These are phyloP conservation scores for Chironex yamaguchii DNA, from an alignment of 30 jellyfish, hydroid and myxozoan genomes.

Conservation along the genomic window DNA sequence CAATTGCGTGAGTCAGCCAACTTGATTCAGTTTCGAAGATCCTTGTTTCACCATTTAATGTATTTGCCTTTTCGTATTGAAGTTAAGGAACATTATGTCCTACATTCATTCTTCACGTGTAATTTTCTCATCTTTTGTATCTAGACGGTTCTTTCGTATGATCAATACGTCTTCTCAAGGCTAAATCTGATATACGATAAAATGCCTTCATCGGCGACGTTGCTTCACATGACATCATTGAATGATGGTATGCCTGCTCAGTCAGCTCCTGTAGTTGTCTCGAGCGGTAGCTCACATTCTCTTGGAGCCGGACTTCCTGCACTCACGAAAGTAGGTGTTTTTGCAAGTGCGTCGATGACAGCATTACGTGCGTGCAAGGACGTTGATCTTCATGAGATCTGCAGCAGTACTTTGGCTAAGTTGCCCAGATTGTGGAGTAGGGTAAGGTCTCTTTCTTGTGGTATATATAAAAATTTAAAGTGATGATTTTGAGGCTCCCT, in stretches of 20 bases:
- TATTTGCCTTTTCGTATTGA: neutral
- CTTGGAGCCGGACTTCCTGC: conserved; percentile 75
- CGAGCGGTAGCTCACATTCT: conserved; percentile 75
- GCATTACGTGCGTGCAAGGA: conserved; percentile 61
- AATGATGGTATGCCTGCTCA: conserved; percentile 24
- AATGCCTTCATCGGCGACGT: conserved; percentile 72
- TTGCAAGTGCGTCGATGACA: conserved; percentile 79
- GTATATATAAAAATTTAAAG: too few species aligned
- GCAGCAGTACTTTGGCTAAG: conserved; percentile 67
- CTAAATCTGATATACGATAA: conserved; percentile 46
- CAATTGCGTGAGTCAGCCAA: neutral
- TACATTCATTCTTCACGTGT: too few species aligned
- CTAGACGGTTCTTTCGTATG: conserved; percentile 70
- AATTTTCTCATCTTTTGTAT: neutral
- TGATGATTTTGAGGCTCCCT: too few species aligned
- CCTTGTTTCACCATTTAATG: neutral
- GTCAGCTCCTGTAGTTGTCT: conserved; percentile 67
- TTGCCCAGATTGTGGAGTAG: conserved; percentile 90
- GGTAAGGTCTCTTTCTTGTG: conserved; percentile 54
- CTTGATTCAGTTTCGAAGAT: neutral
- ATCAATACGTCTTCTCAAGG: conserved; percentile 72
- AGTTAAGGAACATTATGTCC: too few species aligned
- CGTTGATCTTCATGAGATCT: conserved; percentile 54
- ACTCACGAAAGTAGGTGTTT: conserved; percentile 34
- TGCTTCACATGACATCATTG: conserved; percentile 60